Evolutionary conservation across 2,797 vertebrate species (phyloP).

Genomic region (Helicolenus hilgendorfi): DNA sequence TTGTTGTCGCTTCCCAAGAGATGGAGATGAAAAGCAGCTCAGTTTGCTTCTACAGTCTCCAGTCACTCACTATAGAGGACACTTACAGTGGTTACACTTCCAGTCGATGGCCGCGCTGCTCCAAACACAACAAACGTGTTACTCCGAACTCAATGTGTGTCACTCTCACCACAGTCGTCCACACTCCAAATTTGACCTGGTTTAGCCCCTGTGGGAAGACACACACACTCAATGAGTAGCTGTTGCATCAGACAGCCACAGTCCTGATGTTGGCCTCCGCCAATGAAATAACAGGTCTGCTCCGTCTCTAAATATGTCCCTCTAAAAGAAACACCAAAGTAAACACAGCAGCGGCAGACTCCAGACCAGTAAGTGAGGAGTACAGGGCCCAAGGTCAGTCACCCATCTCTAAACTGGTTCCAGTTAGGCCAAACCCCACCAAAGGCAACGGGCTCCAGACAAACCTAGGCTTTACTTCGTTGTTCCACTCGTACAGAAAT

Average conservation of each 20-base stretch:
- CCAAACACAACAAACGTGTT: constrained; percentile 45
- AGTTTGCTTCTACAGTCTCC: not conserved
- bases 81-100: not conserved
- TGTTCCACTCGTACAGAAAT: constrained; percentile 74
- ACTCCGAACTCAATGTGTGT: constrained; percentile 48
- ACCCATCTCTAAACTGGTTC: constrained; percentile 74
- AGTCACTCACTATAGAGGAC: constrained; percentile 4
- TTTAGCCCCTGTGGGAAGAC: constrained; percentile 64
- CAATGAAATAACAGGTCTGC: constrained; percentile 89
- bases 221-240: not conserved
- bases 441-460: constrained; percentile 54
- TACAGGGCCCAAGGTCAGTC: constrained; percentile 78
- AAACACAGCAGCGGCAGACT: constrained; percentile 76
- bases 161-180: constrained; percentile 58
- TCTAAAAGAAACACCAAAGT: constrained; percentile 87
- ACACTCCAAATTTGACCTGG: constrained; percentile 70
- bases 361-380: constrained; percentile 87
- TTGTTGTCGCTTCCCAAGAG: not conserved
- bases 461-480: constrained; percentile 44
- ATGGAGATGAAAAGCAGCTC: not conserved
- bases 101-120: constrained; percentile 3
- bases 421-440: constrained; percentile 77
- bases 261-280: constrained; percentile 65
- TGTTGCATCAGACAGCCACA: constrained; percentile 86
- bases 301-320: constrained; percentile 85